Conservation (phyloP, 2,888 invertebrate genomes). For the Epistrophella euchroma region DNA sequence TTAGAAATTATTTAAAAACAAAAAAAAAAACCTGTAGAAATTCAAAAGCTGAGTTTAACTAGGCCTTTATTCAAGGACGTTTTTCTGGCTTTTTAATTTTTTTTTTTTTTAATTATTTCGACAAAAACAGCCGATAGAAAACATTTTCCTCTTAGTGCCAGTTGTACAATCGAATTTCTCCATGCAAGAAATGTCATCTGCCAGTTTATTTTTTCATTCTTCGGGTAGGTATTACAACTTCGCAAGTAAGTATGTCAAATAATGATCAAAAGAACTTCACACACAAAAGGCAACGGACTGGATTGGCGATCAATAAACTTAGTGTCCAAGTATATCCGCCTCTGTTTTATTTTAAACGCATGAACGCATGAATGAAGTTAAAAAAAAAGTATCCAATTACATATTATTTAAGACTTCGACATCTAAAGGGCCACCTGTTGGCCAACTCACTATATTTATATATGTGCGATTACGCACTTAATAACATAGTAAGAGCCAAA, state of each 20-base stretch:
- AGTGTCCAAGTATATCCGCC: constrained; percentile 11
- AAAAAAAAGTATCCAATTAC: constrained; percentile 60
- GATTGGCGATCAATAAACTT: constrained; percentile 53
- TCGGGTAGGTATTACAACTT: neutral
- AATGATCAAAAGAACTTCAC: constrained; percentile 4
- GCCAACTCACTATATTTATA: constrained; percentile 2
- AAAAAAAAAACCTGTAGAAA: too few relatives aligned
- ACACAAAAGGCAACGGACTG: constrained; percentile 7
- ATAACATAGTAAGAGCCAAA: neutral
- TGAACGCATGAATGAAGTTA: constrained; percentile 64
- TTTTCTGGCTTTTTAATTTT: too few relatives aligned
- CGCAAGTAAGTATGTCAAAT: neutral
- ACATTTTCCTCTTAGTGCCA: too few relatives aligned
- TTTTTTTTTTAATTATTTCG: too few relatives aligned
- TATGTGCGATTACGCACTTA: constrained; percentile 11
- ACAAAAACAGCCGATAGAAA: too few relatives aligned
- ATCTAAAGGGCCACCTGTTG: constrained; percentile 64
- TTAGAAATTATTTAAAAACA: too few relatives aligned
- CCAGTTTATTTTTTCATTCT: neutral
- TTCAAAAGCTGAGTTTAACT: too few relatives aligned
- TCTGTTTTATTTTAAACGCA: constrained; percentile 31
- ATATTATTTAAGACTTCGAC: constrained; percentile 8
- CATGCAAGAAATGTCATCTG: constrained; percentile 20
- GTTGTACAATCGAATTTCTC: too few relatives aligned
- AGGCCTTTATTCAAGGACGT: too few relatives aligned